Percentiles rank a stretch among this genome's conserved stretches.
Evolutionary conservation across 35 echinoderm and acorn worm species (phyloP).

Genomic region (Amphiura filiformis): DNA sequence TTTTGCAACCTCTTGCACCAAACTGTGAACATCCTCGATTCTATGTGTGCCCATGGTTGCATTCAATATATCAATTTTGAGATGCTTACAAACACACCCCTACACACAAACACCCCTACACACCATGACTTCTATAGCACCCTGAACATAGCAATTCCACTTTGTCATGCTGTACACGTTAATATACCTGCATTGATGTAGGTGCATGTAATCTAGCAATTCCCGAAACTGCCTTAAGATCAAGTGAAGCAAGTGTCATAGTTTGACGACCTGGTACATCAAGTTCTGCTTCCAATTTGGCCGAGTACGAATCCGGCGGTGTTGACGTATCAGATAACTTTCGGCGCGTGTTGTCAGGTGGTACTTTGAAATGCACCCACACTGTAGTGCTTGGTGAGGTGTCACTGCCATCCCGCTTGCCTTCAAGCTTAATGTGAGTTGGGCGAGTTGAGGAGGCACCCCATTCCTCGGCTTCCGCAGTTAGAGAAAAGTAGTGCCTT

Average conservation of each 20-base stretch:
- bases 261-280: slow-evolving; percentile 65
- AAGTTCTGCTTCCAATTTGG: slow-evolving; percentile 64
- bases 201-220: slow-evolving; percentile 54
- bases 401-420: slow-evolving; percentile 3
- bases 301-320: slow-evolving; percentile 48
- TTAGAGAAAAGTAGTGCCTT: slow-evolving; percentile 33
- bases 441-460: background rate
- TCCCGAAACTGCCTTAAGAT: slow-evolving; percentile 48
- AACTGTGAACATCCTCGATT: too few species aligned
- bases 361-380: slow-evolving; percentile 72
- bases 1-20: too few species aligned
- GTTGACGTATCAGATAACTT: background rate
- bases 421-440: slow-evolving; percentile 7
- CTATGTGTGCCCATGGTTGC: too few species aligned
- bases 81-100: too few species aligned
- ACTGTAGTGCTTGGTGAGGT: slow-evolving; percentile 24
- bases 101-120: too few species aligned
- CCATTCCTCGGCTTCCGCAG: background rate
- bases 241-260: slow-evolving; percentile 48
- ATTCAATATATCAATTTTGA: too few species aligned
- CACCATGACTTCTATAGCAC: too few species aligned
- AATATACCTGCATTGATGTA: slow-evolving; percentile 50
- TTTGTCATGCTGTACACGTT: too few species aligned
- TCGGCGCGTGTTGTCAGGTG: background rate
- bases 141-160: too few species aligned